Evolutionary conservation across 2,113 vertebrate genomes (phyloP), one percentile per base, ranked within the genome.

Genomic region (Kobus ellipsiprymnus): DNA sequence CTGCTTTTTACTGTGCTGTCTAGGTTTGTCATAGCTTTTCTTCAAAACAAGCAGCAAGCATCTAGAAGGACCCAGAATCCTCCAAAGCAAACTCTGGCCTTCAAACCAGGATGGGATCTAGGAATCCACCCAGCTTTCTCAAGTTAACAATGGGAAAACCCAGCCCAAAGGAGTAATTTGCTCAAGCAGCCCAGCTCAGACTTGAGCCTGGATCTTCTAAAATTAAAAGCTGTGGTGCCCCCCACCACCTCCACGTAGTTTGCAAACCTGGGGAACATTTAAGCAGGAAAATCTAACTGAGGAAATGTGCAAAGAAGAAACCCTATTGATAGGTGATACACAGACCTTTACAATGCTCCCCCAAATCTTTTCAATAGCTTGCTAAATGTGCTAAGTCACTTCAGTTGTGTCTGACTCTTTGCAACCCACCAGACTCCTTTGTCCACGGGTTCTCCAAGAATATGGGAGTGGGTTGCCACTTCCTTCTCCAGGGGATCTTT

Each of bases 171-270:
- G 62, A 57, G 40, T 17, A 36, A 48, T 83, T 8, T 80, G 83
- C n/a, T 30, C 1, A 8, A 54, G 95, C 25, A 19, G 29, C 33
- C 29, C 27, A 21, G 36, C n/a, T 46, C 57, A 19, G 50, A 13
- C 30, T 3, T 25, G 3, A 78, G 59, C n/a, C 59, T 71, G 33
- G 44, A 2, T 7, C 40, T 40, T 52, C 27, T 9, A 1, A 16
- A 36, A 80, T 57, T 7, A 59, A 89, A 55, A 30, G 57, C 40
- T n/a, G 13, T 16, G 7, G 9, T 46, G 8, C n/a, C 14, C 0
- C 40, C 54, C 8, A 9, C 30, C 19, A 2, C 7, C 1, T n/a
- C 25, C 74, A 2, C 0, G 8, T 1, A 33, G 9, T 3, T 8
- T 1, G 29, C 3, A 57, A 64, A 50, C 2, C 29, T 19, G 50